A percentile compares a stretch with the other conserved stretches of the same genome.
Evolutionary conservation across 2,888 invertebrate genomes (phyloP).

Genomic region (Zygogramma bicolorata): DNA sequence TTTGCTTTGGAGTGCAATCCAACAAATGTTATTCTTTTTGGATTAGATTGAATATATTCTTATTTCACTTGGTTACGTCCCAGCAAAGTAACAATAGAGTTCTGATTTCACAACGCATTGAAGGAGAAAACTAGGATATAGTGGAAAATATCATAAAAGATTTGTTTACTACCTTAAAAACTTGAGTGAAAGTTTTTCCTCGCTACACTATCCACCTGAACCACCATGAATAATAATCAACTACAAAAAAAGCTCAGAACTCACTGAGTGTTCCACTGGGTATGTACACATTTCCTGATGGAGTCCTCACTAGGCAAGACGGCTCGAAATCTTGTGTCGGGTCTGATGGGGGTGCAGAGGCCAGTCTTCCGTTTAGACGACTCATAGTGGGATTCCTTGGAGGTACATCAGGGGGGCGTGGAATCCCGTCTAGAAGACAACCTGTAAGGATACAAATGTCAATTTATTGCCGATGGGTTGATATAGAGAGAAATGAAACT

Average conservation of each 20-base stretch:
- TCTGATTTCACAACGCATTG: too few relatives aligned
- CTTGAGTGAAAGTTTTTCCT: background rate
- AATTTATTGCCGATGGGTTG: too few relatives aligned
- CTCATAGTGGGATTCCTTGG: conserved; percentile 93
- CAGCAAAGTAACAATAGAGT: too few relatives aligned
- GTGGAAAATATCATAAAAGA: background rate
- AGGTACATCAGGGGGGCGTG: conserved; percentile 87
- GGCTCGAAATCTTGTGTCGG: conserved; percentile 83
- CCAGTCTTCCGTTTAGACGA: conserved; percentile 89
- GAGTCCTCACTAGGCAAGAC: conserved; percentile 90
- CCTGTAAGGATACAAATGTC: conserved; percentile 70
- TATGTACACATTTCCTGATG: conserved; percentile 94
- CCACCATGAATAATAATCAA: conserved; percentile 3
- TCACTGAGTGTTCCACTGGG: conserved; percentile 81
- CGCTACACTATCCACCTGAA: conserved; percentile 26
- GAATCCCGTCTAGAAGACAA: conserved; percentile 86
- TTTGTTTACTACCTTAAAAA: conserved; percentile 18
- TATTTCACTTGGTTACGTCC: too few relatives aligned
- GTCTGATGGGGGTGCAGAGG: conserved; percentile 82
- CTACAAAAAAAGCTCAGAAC: conserved; percentile 53
- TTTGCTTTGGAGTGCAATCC: too few relatives aligned
- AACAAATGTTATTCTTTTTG: too few relatives aligned
- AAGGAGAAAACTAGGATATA: too few relatives aligned
- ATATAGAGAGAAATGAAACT: too few relatives aligned
- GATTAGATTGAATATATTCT: too few relatives aligned